Evolutionary conservation across 2,797 vertebrate species (phyloP).

Genomic region (Chloroceryle amazona): DNA sequence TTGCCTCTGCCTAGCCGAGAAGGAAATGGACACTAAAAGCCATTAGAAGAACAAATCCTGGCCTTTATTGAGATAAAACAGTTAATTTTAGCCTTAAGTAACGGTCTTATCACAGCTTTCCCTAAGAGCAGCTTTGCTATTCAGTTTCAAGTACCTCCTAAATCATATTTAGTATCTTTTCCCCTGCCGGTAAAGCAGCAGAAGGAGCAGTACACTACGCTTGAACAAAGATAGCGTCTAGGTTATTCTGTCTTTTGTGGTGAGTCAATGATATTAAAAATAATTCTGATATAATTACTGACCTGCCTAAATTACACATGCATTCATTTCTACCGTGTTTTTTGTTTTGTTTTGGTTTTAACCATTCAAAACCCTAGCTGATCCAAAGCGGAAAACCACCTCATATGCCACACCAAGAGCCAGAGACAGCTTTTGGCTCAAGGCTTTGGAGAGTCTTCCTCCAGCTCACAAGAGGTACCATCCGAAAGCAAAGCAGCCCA

Average conservation of each 20-base stretch:
- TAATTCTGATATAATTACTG: neutral
- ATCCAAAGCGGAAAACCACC: neutral
- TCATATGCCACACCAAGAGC: accelerated
- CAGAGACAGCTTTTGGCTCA: neutral
- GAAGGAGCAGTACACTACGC: neutral
- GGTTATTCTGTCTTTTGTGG: neutral
- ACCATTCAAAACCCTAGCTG: neutral
- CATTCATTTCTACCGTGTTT: neutral
- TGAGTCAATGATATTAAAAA: neutral
- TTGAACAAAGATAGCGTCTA: neutral
- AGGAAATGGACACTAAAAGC: neutral
- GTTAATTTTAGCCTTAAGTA: neutral
- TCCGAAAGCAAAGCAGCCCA: neutral
- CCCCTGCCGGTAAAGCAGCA: neutral
- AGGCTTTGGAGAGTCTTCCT: neutral
- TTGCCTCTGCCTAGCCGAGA: neutral
- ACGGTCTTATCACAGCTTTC: neutral
- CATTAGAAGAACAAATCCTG: neutral
- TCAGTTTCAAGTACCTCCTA: neutral
- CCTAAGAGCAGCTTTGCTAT: neutral
- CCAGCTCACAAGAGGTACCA: neutral
- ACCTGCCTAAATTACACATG: neutral
- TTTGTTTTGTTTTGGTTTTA: neutral
- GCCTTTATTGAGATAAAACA: neutral
- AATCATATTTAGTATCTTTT: neutral